These are phyloP conservation scores for Mormyrus hasselquistii DNA, from an alignment of 2,797 vertebrate species.

Conservation along the genomic window DNA sequence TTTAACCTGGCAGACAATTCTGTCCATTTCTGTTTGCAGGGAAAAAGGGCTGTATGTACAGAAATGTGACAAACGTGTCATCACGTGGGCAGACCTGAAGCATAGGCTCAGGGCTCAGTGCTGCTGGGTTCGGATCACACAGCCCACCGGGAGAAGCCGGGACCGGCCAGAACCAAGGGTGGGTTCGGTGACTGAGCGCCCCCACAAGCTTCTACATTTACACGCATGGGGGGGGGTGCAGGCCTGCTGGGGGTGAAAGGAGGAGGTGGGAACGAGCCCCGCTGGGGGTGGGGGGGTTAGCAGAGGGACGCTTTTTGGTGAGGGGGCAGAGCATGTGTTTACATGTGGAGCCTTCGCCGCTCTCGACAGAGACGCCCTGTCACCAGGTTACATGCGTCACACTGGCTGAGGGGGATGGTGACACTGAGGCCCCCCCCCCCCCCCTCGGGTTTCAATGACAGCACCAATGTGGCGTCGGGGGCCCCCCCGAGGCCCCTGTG, in stretches of 20 bases:
- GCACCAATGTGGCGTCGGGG: background rate
- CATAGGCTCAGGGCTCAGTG: background rate
- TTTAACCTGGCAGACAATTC: background rate
- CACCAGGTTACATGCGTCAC: background rate
- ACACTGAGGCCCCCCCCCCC: background rate
- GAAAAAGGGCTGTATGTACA: background rate
- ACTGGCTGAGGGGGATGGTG: background rate
- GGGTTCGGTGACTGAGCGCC: background rate
- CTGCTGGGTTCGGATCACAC: background rate
- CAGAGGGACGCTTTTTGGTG: background rate
- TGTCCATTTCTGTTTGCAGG: background rate
- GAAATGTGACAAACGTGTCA: background rate
- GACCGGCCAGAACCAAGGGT: background rate
- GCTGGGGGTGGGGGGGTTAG: conserved; percentile 11
- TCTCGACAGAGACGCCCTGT: background rate
- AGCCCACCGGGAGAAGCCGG: background rate
- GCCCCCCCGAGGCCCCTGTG: background rate
- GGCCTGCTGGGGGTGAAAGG: background rate
- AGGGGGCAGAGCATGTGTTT: conserved; percentile 25
- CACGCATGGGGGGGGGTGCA: background rate
- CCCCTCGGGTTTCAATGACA: background rate
- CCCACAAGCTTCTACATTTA: conserved; percentile 29
- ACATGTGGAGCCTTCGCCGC: conserved; percentile 27
- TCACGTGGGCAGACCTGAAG: background rate
- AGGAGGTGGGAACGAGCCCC: conserved; percentile 13